These are phyloP conservation scores for Hartigia nigra DNA, from an alignment of 2,888 invertebrate genomes.

Conservation along the genomic window DNA sequence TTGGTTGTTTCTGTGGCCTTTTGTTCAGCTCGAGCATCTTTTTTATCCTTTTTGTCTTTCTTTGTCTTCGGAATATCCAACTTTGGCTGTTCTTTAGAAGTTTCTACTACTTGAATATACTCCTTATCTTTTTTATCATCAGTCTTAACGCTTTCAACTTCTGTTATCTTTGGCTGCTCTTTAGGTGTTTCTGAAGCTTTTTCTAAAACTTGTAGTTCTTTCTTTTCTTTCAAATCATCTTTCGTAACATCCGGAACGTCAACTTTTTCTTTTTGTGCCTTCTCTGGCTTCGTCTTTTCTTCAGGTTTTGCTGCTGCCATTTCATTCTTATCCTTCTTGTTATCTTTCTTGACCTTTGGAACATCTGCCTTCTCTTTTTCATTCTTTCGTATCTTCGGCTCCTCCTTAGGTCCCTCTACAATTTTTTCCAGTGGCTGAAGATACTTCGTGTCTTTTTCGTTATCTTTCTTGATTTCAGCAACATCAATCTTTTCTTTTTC, in stretches of 20 bases:
- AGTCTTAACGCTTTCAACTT: background rate
- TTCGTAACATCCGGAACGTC: constrained; percentile 6
- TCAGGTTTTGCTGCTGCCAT: background rate
- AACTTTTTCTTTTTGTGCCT: constrained; percentile 2
- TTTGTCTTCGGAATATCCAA: constrained; percentile 10
- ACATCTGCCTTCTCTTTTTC: background rate
- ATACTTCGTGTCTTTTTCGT: constrained; percentile 14
- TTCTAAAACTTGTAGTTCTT: constrained; percentile 9
- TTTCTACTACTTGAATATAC: background rate
- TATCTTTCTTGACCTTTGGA: background rate
- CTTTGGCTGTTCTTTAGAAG: background rate
- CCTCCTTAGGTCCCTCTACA: constrained; percentile 21
- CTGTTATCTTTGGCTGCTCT: background rate
- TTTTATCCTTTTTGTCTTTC: constrained; percentile 9
- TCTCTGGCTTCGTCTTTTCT: background rate
- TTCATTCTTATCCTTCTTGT: background rate
- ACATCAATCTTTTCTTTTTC: constrained; percentile 6
- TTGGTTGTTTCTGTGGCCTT: background rate
- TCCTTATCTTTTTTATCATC: constrained; percentile 9
- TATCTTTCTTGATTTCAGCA: constrained; percentile 15
- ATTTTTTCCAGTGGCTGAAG: background rate
- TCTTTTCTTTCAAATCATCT: constrained; percentile 5
- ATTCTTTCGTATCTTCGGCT: background rate
- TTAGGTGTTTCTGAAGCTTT: background rate
- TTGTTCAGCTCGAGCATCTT: constrained; percentile 3